Conservation (phyloP, 2,888 invertebrate genomes). For the Caenorhabditis sinica region DNA sequence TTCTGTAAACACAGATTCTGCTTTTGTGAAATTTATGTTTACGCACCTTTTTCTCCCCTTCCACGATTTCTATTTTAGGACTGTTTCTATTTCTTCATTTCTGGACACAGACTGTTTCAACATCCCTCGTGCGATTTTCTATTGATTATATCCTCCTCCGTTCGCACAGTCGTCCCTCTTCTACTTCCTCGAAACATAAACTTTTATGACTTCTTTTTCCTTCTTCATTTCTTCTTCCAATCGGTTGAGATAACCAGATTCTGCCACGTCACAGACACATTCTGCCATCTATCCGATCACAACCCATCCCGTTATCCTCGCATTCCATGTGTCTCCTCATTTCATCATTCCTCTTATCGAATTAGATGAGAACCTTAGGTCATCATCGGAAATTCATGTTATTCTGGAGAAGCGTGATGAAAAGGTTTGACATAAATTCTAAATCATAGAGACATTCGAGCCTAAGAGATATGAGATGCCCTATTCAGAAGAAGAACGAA, state of each 20-base stretch:
- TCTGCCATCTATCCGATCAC: conserved; percentile 34
- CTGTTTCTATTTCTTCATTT: conserved; percentile 27
- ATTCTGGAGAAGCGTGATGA: neutral
- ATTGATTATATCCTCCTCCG: conserved; percentile 9
- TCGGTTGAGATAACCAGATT: conserved; percentile 49
- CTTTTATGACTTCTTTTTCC: conserved; percentile 49
- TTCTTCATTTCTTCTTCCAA: conserved; percentile 3
- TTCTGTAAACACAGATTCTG: conserved; percentile 52
- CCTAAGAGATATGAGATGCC: neutral
- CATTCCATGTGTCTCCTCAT: conserved; percentile 38
- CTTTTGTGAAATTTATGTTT: conserved; percentile 53
- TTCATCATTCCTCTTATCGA: conserved; percentile 50
- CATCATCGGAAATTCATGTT: conserved; percentile 18
- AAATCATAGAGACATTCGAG: neutral
- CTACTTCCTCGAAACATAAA: conserved; percentile 45
- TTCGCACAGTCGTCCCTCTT: conserved; percentile 7
- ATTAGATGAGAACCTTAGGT: conserved; percentile 54
- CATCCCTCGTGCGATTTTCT: neutral
- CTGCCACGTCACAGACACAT: conserved; percentile 53
- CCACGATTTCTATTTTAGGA: conserved; percentile 45
- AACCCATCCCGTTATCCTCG: conserved; percentile 27
- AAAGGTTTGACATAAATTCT: neutral
- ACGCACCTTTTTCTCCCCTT: conserved; percentile 36
- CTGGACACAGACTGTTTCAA: conserved; percentile 34
- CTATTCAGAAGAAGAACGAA: too few species aligned